A percentile compares a stretch with the other conserved stretches of the same genome.
Evolutionary conservation across 2,888 invertebrate genomes (phyloP).

Genomic region (Hirtodrosophila duncani): DNA sequence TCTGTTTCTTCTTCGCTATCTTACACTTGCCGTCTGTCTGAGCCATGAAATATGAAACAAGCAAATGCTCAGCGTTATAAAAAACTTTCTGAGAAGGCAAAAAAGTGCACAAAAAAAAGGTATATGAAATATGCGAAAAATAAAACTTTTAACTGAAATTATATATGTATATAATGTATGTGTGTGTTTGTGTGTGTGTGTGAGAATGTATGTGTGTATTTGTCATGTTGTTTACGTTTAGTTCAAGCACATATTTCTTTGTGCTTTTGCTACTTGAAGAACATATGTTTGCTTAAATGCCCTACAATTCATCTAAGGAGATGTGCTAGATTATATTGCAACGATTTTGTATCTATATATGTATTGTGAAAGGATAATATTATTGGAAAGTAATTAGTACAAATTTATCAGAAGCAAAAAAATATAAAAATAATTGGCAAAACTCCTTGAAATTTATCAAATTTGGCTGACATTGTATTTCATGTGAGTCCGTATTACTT

Average conservation of each 20-base stretch:
- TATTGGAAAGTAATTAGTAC: no score
- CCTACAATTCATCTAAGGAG: constrained; percentile 20
- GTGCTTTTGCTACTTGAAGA: constrained; percentile 28
- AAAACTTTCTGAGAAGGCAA: constrained; percentile 51
- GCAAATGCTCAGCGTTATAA: constrained; percentile 55
- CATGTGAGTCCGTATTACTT: no score
- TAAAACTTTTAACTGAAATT: constrained; percentile 74
- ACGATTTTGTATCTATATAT: neutral
- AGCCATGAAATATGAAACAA: constrained; percentile 66
- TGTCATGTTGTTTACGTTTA: constrained; percentile 65
- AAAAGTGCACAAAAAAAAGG: constrained; percentile 21
- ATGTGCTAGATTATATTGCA: neutral
- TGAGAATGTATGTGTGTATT: constrained; percentile 36
- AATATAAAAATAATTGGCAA: no score
- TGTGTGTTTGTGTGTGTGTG: constrained; percentile 2
- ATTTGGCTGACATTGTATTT: no score
- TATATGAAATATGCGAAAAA: constrained; percentile 70
- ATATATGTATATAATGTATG: constrained; percentile 55
- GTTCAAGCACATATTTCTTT: constrained; percentile 56
- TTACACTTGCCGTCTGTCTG: constrained; percentile 10
- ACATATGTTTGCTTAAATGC: constrained; percentile 24
- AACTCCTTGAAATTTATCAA: no score
- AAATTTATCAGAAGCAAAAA: no score
- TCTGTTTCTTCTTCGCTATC: neutral
- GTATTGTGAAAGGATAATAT: no score